Base-by-base conservation (phyloP, 2,888 invertebrate species). In the Pristionchus japonicus region DNA sequence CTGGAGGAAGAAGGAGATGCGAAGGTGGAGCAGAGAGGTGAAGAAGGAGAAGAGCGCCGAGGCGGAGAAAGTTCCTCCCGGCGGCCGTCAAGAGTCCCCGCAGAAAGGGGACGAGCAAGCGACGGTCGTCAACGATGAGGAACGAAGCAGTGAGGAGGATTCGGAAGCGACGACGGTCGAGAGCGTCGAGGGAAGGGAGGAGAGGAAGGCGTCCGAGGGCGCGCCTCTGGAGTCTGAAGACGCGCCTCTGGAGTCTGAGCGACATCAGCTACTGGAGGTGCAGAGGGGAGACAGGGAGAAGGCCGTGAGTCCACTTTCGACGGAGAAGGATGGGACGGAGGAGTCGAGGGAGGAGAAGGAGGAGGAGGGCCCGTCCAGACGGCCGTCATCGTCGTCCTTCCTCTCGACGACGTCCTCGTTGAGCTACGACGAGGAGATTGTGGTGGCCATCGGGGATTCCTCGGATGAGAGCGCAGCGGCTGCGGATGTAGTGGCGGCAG, bases 371-470 rank as follows among this genome's bases (percentile, higher is more conserved):
- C 23, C 23, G 52, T n/a, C n/a, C 13, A 37, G 43, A 31, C 27
- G 27, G 11, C 61, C 85, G 27, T 61, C 64, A 43, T 85, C 85
- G 15, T 64, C 61, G 37, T 64, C n/a, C n/a, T n/a, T n/a, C n/a
- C n/a, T 61, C n/a, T 40, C 64, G 6, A n/a, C 47, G 20, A 77
- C 77, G 27, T 85, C 85, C 0, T 47, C 61, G 40, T 43, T 85
- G 64, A 47, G 43, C 37, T 85, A 85, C 31, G 85, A 85, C 43
- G 85, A 85, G 64, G 85, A 85, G 47, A 49, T 85, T 40, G 85
- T 43, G 31, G 31, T 85, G 40, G 15, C 43, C 11, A 40, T 85
- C 3, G 52, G 34, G 3, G 49, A 52, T n/a, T 15, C 85, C 40
- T 84, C 84, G 43, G 47, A 64, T 23, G 85, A 40, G 4, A 17